phyloP scores from a whole-genome alignment of 2,113 vertebrate species.

The Hyla sarda region DNA sequence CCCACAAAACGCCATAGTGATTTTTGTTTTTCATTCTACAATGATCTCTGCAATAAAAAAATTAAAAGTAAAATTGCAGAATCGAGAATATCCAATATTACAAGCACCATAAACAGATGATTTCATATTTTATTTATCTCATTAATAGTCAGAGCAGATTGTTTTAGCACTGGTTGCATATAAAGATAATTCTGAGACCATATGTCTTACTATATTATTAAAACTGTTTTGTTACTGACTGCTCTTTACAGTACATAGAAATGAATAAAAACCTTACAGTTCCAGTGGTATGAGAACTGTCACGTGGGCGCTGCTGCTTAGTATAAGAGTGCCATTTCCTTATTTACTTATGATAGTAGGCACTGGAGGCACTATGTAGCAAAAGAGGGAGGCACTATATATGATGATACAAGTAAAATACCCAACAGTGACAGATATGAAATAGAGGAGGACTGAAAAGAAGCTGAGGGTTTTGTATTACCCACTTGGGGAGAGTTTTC shows the following conservation, averaged over 20 bases:
- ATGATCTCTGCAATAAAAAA: slow-evolving; percentile 1
- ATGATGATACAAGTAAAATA: too few species aligned
- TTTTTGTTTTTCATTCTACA: neutral
- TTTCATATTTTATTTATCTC: neutral
- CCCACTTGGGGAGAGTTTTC: too few species aligned
- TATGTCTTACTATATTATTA: neutral
- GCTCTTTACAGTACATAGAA: neutral
- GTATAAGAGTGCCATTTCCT: neutral
- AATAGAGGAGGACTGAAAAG: too few species aligned
- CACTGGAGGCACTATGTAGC: too few species aligned
- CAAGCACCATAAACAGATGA: slow-evolving; percentile 29
- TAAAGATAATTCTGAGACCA: too few species aligned
- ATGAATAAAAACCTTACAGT: neutral
- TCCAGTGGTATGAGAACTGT: neutral
- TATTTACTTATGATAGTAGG: neutral
- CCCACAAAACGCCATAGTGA: neutral
- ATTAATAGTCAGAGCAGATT: neutral
- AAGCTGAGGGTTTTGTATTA: too few species aligned
- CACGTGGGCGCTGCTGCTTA: neutral
- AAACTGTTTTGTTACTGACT: neutral
- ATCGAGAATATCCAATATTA: neutral
- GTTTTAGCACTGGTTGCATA: too few species aligned
- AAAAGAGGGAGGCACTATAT: too few species aligned
- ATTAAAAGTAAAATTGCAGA: neutral
- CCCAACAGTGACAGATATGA: too few species aligned